A percentile compares a stretch with the other conserved stretches of the same genome.
Conservation (phyloP, 2,113 vertebrate species). For the Mastomys coucha region DNA sequence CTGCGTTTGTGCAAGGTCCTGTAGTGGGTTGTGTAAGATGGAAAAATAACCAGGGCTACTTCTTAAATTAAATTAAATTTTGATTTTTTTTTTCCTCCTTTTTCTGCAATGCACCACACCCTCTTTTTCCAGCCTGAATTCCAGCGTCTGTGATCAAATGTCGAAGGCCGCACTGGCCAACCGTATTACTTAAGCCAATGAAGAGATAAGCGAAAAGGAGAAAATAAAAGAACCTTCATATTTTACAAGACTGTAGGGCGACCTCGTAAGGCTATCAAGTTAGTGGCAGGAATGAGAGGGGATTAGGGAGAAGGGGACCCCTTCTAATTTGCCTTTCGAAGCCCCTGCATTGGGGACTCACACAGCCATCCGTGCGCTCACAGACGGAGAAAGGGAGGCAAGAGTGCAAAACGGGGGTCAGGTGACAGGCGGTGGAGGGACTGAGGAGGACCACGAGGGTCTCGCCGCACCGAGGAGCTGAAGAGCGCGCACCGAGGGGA, state of each 20-base stretch:
- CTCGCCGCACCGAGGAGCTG: background rate
- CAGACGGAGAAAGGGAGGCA: background rate
- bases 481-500: accelerated
- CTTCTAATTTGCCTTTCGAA: background rate
- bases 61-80: background rate
- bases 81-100: background rate
- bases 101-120: background rate
- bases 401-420: background rate
- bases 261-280: background rate
- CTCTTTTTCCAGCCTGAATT: background rate
- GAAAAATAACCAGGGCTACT: background rate
- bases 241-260: background rate
- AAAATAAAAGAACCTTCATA: background rate
- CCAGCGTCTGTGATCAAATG: background rate
- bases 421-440: background rate
- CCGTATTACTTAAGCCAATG: slow-evolving; percentile 1
- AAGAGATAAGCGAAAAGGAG: background rate
- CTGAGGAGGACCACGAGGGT: background rate
- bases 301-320: background rate
- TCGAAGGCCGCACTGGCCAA: background rate
- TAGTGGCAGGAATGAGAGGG: background rate
- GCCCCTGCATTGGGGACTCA: background rate
- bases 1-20: background rate
- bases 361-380: background rate
- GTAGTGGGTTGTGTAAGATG: background rate